A percentile compares a stretch with the other conserved stretches of the same genome.
Evolutionary conservation across 2,888 invertebrate species (phyloP).

Genomic region (Siphonodentalium dalli): DNA sequence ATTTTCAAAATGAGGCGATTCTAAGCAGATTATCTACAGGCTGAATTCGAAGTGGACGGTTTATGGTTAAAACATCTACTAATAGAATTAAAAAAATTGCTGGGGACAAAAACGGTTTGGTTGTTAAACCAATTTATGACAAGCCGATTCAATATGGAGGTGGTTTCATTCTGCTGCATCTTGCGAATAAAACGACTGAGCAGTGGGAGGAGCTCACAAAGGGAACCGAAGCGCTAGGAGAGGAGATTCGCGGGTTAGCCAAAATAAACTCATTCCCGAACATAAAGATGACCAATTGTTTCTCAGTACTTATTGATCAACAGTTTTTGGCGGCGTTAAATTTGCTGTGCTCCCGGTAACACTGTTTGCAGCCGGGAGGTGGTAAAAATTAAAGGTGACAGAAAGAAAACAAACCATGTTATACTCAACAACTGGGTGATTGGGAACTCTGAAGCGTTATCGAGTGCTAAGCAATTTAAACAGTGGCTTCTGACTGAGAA

Average conservation of each 20-base stretch:
- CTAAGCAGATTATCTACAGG: too few species aligned
- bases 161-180: conserved; percentile 39
- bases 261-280: conserved; percentile 29
- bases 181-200: conserved; percentile 30
- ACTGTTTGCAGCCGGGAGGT: conserved; percentile 42
- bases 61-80: conserved; percentile 44
- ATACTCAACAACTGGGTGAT: conserved; percentile 45
- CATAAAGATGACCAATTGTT: conserved; percentile 43
- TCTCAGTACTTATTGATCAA: too few species aligned
- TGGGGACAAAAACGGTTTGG: conserved; percentile 28
- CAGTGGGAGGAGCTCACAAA: conserved; percentile 37
- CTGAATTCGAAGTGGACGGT: conserved; percentile 48
- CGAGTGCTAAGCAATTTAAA: conserved; percentile 41
- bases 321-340: conserved; percentile 29
- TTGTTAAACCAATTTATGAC: conserved; percentile 33
- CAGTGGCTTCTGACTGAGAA: conserved; percentile 49
- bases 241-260: conserved; percentile 24
- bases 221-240: conserved; percentile 28
- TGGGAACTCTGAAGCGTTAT: conserved; percentile 36
- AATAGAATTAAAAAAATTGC: conserved; percentile 24
- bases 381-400: conserved; percentile 32
- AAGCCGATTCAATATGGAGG: conserved; percentile 31
- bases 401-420: conserved; percentile 24
- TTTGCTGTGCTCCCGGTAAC: conserved; percentile 32
- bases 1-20: too few species aligned